Evolutionary conservation across 1,140 invertebrate genomes (phyloP).

Genomic region (Rhagoletis pomonella): DNA sequence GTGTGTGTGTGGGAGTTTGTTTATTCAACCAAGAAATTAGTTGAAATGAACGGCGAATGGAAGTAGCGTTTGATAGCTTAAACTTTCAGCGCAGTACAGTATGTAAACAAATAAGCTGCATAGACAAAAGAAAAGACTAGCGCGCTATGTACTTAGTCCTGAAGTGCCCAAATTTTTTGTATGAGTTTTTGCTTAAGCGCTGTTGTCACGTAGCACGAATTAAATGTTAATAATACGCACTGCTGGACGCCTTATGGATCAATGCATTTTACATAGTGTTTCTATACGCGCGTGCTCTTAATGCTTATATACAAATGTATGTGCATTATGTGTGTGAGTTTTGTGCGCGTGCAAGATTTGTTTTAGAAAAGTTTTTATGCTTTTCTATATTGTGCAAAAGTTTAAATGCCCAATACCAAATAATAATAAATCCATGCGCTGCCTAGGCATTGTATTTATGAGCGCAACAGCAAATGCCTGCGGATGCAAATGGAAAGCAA

Average conservation of each 20-base stretch:
- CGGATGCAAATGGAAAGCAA: background rate
- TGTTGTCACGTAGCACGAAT: background rate
- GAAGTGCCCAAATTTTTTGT: background rate
- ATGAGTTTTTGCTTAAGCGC: background rate
- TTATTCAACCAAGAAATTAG: slow-evolving; percentile 29
- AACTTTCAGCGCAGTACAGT: background rate
- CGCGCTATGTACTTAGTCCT: background rate
- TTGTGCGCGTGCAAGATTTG: background rate
- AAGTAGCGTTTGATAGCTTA: too few species aligned
- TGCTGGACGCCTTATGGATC: background rate
- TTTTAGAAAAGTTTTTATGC: background rate
- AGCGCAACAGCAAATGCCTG: background rate
- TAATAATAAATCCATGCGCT: background rate
- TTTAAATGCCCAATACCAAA: background rate
- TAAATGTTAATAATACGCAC: slow-evolving; percentile 20
- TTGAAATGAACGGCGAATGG: background rate
- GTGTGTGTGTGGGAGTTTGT: background rate
- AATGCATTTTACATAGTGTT: background rate
- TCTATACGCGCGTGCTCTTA: too few species aligned
- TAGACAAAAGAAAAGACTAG: background rate
- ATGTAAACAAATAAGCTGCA: background rate
- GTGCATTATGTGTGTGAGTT: background rate
- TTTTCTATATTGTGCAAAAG: background rate
- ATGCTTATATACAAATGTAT: background rate
- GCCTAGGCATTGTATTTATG: background rate